Evolutionary conservation across 2,797 vertebrate genomes (phyloP).

Genomic region (Euthynnus affinis): DNA sequence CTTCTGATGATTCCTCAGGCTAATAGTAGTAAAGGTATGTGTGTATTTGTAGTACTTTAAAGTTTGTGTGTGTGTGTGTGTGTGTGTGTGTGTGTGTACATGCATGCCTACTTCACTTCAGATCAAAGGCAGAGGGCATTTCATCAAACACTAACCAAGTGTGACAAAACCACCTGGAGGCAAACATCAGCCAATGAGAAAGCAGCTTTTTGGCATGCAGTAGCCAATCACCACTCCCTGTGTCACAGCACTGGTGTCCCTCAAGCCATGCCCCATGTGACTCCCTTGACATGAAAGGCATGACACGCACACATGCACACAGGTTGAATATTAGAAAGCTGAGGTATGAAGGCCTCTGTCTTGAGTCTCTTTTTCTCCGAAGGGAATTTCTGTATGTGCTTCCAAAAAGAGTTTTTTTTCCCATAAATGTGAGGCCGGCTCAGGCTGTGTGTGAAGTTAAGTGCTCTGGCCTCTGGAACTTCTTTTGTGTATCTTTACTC

Average conservation of each 20-base stretch:
- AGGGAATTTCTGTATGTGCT: background rate
- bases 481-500: background rate
- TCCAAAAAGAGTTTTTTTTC: conserved; percentile 19
- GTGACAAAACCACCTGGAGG: conserved; percentile 73
- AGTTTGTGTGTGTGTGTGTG: background rate
- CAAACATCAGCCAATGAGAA: conserved; percentile 64
- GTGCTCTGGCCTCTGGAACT: background rate
- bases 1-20: conserved; percentile 30
- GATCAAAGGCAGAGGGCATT: conserved; percentile 70
- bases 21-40: conserved; percentile 17
- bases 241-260: conserved; percentile 54
- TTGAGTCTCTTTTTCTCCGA: conserved; percentile 14
- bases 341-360: conserved; percentile 36
- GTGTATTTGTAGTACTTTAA: conserved; percentile 6
- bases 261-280: conserved; percentile 45
- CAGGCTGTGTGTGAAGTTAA: background rate
- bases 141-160: conserved; percentile 72
- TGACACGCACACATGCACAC: background rate
- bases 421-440: conserved; percentile 14
- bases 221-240: conserved; percentile 50
- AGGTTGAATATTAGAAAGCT: conserved; percentile 17
- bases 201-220: conserved; percentile 56
- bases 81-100: background rate
- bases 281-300: conserved; percentile 55
- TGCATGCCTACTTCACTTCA: conserved; percentile 47